Conservation (phyloP, 2,113 vertebrate genomes). For the Archocentrus centrarchus region DNA sequence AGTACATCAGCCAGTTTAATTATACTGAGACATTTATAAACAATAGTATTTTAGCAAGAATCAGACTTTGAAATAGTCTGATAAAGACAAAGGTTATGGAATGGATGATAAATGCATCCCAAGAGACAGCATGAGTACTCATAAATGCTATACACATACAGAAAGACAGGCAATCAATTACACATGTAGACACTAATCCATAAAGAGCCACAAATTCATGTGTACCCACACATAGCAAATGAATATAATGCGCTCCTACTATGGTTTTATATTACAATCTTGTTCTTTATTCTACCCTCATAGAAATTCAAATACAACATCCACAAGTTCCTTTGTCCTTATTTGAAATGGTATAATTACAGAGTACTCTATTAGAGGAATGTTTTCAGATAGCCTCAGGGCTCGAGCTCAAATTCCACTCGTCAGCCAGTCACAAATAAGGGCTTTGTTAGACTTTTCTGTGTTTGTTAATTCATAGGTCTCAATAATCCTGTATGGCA, state of each 20-base stretch:
- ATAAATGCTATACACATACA: background rate
- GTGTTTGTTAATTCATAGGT: constrained; percentile 50
- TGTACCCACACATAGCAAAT: constrained; percentile 17
- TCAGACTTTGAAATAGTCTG: background rate
- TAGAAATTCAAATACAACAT: constrained; percentile 58
- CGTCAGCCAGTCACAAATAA: constrained; percentile 76
- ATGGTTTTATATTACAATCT: constrained; percentile 34
- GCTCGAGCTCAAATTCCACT: constrained; percentile 80
- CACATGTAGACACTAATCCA: constrained; percentile 11
- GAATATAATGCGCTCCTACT: constrained; percentile 49
- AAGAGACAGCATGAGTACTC: background rate
- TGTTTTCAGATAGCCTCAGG: constrained; percentile 74
- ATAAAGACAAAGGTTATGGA: constrained; percentile 13
- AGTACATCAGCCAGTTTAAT: background rate
- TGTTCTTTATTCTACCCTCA: constrained; percentile 55
- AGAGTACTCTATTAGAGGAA: constrained; percentile 72
- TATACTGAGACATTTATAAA: constrained; percentile 1
- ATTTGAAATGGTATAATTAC: constrained; percentile 71
- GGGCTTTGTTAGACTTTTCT: constrained; percentile 68
- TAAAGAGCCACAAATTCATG: constrained; percentile 8
- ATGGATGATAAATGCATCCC: constrained; percentile 11
- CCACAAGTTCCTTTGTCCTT: constrained; percentile 69
- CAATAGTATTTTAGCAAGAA: background rate
- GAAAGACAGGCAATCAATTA: background rate
- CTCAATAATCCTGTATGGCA: constrained; percentile 13